Percentiles rank a stretch among this genome's conserved stretches.
Evolutionary conservation across 2,113 vertebrate genomes (phyloP).

Genomic region (Coptodon rendalli): DNA sequence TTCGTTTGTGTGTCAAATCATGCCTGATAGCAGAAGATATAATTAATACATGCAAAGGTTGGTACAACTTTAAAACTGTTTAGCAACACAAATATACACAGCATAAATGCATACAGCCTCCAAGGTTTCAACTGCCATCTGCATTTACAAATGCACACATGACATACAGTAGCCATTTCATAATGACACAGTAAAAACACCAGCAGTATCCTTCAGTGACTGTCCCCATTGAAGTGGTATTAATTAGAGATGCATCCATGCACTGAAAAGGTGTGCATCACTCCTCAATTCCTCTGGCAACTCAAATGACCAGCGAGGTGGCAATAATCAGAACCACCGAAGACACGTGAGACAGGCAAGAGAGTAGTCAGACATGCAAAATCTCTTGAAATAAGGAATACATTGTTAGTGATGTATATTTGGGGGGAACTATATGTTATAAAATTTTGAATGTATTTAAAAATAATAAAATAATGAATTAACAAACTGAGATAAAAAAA

Average conservation of each 20-base stretch:
- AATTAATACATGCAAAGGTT: background rate
- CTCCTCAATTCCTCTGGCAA: constrained; percentile 35
- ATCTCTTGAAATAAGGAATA: background rate
- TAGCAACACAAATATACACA: background rate
- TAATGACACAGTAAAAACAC: background rate
- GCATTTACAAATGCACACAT: background rate
- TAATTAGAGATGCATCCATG: background rate
- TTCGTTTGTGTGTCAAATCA: background rate
- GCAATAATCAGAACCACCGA: constrained; percentile 49
- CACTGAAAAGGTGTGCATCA: constrained; percentile 8
- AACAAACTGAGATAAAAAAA: background rate
- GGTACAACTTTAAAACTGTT: background rate
- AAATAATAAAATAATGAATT: background rate
- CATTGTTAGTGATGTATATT: background rate
- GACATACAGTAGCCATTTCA: background rate
- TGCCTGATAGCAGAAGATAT: background rate
- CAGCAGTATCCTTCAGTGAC: background rate
- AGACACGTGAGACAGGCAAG: constrained; percentile 11
- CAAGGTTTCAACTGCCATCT: background rate
- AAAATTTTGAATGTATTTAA: background rate
- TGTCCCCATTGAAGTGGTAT: background rate
- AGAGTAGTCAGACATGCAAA: background rate
- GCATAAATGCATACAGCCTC: background rate
- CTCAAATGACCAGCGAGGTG: constrained; percentile 39
- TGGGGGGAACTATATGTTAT: background rate